Conservation (phyloP, 2,797 vertebrate species). For the Babyrousa celebensis region DNA sequence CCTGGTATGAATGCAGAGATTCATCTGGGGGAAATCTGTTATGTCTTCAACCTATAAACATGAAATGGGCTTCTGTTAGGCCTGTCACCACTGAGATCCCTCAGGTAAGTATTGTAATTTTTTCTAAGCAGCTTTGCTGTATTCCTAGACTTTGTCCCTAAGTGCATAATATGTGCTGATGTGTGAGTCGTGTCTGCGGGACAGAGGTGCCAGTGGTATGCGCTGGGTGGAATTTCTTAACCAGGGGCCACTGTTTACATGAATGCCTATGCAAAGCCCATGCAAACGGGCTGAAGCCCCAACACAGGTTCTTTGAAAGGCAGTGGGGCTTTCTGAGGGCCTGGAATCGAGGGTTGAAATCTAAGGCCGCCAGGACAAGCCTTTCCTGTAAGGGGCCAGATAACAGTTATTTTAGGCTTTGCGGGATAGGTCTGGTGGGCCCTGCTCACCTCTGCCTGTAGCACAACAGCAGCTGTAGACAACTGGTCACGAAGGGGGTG, state of each 20-base stretch:
- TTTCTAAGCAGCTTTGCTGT: rapidly evolving
- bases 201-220: not conserved
- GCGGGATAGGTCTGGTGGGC: rapidly evolving
- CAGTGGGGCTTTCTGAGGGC: not conserved
- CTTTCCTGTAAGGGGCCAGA: not conserved
- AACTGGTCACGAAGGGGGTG: rapidly evolving
- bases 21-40: not conserved
- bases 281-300: not conserved
- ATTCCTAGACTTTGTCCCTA: not conserved
- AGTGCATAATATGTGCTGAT: rapidly evolving
- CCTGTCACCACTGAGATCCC: rapidly evolving
- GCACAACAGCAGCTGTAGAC: not conserved
- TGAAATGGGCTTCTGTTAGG: rapidly evolving
- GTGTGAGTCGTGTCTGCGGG: rapidly evolving
- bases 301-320: not conserved
- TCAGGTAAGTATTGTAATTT: rapidly evolving
- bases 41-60: not conserved
- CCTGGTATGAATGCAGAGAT: rapidly evolving
- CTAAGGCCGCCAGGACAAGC: not conserved
- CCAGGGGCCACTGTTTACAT: not conserved
- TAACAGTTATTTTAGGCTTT: not conserved
- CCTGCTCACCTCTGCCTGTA: not conserved
- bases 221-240: not conserved
- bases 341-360: not conserved
- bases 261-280: not conserved